Evolutionary conservation across 2,888 invertebrate species (phyloP), one percentile per base, ranked within the genome.

Genomic region (Caenorhabditis imperialis): DNA sequence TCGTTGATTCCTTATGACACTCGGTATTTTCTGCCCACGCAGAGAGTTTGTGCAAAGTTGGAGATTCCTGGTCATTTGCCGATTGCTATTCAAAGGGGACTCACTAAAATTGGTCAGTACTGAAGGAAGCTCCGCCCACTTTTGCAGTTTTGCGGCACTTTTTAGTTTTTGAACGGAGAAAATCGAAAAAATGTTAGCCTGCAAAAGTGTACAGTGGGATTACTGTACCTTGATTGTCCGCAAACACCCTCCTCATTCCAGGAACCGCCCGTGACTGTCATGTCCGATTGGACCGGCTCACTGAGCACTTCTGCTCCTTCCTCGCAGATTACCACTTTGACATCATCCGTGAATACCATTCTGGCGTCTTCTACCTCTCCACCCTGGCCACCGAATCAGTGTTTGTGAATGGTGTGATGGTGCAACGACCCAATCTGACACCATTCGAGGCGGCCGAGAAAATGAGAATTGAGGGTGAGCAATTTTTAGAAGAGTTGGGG

Each of bases 261-360:
- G 47, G 65, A 23, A 65, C 57, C 16, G 55, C 57, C 10, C 27
- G 23, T 1, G 65, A 65, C 25, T 65, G 65, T 20, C 65, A 65
- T 27, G 30, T 65, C 16, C 48, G 48, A 10, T 3, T 42, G 1
- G 48, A 57, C 10, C 23, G 50, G 0, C 25, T 8, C 18, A 50
- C 55, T 6, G 10, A 18, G 4, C n/a, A n/a, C 0, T 65, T 22
- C 16, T 65, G 55, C n/a, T 2, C 16, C 5, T 37, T 42, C 2
- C 20, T 65, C 1, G 40, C 55, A n/a, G 65, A 57, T 16, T 65
- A 65, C n/a, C 65, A 65, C 20, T 65, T 55, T 37, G 65, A 65
- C 20, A 55, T 65, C 3, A n/a, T 65, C 12, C 48, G 65, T 1
- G 65, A 65, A 16, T 65, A 65, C 22, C 40, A 57, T 35, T 25